These are phyloP conservation scores for Melanophora roralis DNA, from an alignment of 2,888 invertebrate genomes.

Conservation along the genomic window DNA sequence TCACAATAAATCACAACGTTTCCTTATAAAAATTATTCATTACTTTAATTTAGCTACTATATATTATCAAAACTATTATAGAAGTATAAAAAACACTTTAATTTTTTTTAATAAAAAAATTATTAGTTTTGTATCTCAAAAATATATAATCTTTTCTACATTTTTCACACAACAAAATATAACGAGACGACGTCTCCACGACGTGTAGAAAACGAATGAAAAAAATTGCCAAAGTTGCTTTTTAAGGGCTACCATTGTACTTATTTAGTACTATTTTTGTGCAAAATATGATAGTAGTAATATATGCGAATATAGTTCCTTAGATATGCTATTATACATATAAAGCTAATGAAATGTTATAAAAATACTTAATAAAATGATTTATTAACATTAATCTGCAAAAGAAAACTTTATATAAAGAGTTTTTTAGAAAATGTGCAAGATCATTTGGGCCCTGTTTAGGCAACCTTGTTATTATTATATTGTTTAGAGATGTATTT, in stretches of 20 bases:
- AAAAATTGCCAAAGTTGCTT: conserved; percentile 48
- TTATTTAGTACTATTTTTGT: background rate
- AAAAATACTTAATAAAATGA: too few species aligned
- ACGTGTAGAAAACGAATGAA: conserved; percentile 62
- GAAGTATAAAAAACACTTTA: conserved; percentile 28
- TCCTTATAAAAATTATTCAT: conserved; percentile 19
- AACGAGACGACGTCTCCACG: conserved; percentile 56
- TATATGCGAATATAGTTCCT: too few species aligned
- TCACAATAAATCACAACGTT: conserved; percentile 53
- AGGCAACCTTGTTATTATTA: background rate
- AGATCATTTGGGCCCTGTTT: background rate
- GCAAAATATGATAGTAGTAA: background rate
- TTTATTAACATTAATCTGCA: too few species aligned
- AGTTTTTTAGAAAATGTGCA: too few species aligned
- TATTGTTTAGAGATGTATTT: background rate
- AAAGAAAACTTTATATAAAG: too few species aligned
- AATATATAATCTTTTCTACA: conserved; percentile 48
- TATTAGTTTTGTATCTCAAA: conserved; percentile 47
- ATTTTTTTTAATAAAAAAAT: conserved; percentile 37
- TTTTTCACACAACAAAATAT: conserved; percentile 53
- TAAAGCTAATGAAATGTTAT: background rate
- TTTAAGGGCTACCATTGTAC: conserved; percentile 7
- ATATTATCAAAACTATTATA: conserved; percentile 50
- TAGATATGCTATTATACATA: too few species aligned
- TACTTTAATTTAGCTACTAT: conserved; percentile 26